Evolutionary conservation across 2,888 invertebrate species (phyloP).

Genomic region (Drosophila merina): DNA sequence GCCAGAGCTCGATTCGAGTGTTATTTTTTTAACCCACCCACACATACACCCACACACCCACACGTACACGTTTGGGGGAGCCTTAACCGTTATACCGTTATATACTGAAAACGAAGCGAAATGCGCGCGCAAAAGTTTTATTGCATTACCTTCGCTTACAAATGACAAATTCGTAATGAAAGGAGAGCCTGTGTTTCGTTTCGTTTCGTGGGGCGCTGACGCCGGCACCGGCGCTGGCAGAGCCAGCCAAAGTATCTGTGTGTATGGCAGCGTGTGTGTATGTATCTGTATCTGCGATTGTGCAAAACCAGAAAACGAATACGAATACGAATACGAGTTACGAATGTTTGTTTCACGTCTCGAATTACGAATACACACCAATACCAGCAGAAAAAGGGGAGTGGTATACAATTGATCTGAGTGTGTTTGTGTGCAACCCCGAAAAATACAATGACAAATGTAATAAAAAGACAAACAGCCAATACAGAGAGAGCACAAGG

Average conservation of each 20-base stretch:
- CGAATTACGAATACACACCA: conserved; percentile 34
- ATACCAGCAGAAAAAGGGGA: conserved; percentile 68
- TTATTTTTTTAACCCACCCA: conserved; percentile 74
- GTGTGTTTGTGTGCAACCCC: conserved; percentile 64
- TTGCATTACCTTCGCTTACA: conserved; percentile 83
- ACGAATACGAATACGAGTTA: conserved; percentile 60
- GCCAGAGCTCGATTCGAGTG: conserved; percentile 46
- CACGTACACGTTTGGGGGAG: conserved; percentile 21
- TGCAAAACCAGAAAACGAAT: conserved; percentile 72
- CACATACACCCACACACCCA: conserved; percentile 19
- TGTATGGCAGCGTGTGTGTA: conserved; percentile 23
- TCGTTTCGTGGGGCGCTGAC: conserved; percentile 7
- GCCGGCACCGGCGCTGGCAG: conserved; percentile 25
- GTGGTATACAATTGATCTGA: conserved; percentile 70
- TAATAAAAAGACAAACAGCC: conserved; percentile 62
- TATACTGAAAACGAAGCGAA: conserved; percentile 59
- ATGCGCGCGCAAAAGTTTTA: conserved; percentile 80
- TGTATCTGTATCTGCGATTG: conserved; percentile 69
- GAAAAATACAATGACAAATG: conserved; percentile 77
- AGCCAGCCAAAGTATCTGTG: conserved; percentile 11
- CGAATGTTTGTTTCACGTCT: conserved; percentile 66
- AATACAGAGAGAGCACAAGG: conserved; percentile 6
- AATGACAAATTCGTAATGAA: conserved; percentile 83
- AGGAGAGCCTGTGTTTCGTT: conserved; percentile 71
- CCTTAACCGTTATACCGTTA: conserved; percentile 65